These are phyloP conservation scores for Triplophysa bombifrons DNA, from an alignment of 2,797 vertebrate genomes.

Conservation along the genomic window DNA sequence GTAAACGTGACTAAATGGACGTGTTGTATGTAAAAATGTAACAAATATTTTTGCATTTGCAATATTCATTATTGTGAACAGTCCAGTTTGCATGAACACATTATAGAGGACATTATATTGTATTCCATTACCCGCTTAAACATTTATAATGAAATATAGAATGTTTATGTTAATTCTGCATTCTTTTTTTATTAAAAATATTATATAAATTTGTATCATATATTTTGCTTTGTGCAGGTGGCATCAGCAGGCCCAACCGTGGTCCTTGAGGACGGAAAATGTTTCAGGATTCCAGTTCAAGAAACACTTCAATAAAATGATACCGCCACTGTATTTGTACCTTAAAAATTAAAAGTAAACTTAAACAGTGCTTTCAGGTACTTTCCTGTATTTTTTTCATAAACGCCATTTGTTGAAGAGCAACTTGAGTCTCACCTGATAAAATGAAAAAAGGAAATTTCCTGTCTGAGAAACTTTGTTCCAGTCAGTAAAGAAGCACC, in stretches of 20 bases:
- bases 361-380: too few relatives aligned
- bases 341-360: not conserved
- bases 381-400: too few relatives aligned
- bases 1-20: not conserved
- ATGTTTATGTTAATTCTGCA: not conserved
- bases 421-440: too few relatives aligned
- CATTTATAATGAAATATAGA: not conserved
- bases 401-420: too few relatives aligned
- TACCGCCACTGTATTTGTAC: not conserved
- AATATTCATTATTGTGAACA: not conserved
- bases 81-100: not conserved
- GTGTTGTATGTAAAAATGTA: too few relatives aligned
- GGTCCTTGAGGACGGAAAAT: not conserved
- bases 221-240: slow-evolving; percentile 2
- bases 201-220: too few relatives aligned
- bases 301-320: slow-evolving; percentile 47
- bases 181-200: too few relatives aligned
- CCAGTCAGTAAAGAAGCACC: too few relatives aligned
- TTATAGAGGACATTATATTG: not conserved
- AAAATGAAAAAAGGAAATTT: too few relatives aligned
- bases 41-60: not conserved
- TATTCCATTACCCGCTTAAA: too few relatives aligned
- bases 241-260: not conserved
- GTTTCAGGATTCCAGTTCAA: slow-evolving; percentile 63
- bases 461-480: too few relatives aligned